Evolutionary conservation across 2,113 vertebrate genomes (phyloP), one percentile per base, ranked within the genome.

Genomic region (Entomyzon cyanotis): DNA sequence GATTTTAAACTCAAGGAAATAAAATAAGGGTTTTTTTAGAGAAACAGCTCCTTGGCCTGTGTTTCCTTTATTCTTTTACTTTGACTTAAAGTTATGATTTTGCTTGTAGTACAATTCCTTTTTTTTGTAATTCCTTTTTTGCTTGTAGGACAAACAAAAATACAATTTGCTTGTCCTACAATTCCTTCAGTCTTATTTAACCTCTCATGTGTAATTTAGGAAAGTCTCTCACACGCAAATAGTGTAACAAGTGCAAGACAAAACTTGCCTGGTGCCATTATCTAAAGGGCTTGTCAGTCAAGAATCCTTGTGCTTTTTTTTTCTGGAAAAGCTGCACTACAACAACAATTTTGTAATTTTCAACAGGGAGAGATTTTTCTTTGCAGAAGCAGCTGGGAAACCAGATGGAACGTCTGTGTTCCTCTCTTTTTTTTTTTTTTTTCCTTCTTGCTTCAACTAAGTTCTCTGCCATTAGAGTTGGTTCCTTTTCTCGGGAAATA

Each of bases 331-430:
- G 39, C 59, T 90, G 63, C 59, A 44, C 59, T 86, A 88, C 82
- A 96, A 95, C 94, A 94, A 70, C 89, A 95, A 92, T 92, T 97
- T 95, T 91, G 74, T 79, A 92, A 90, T 96, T 95, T 94, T 94
- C 87, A 83, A 15, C 33, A 21, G 67, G 42, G 87, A 90, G 63
- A 76, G 31, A 80, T 90, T 91, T 91, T 55, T 91, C 90, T 59
- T 80, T 74, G 41, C 64, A 85, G 87, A 90, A 93, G 67, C 96
- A 96, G 93, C 95, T 95, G 95, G 84, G 79, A 90, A 96, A 93
- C 46, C 96, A 96, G 96, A 97, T 93, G 94, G 95, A 88, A 94
- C 0, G 35, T 69, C 84, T 97, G 53, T 62, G 42, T 4, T 39
- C 10, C 11, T 39, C 11, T 39, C 39, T 70, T 18, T 30, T 5